A percentile compares a stretch with the other conserved stretches of the same genome.
Evolutionary conservation across 2,113 vertebrate species (phyloP).

Genomic region (Centropus bengalensis): DNA sequence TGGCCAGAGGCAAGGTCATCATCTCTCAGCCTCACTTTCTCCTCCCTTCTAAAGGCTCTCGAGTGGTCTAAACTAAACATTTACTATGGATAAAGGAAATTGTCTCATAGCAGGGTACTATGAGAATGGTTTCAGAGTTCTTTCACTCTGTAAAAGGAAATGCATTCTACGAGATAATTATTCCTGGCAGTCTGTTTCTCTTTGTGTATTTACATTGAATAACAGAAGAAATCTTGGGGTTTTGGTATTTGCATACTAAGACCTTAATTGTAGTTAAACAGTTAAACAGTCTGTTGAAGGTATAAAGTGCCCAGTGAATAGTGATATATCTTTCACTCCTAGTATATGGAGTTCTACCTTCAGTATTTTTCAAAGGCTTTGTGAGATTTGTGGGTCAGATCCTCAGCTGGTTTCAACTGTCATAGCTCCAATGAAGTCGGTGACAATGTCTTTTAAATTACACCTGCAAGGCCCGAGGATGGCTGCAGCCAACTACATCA

Average conservation of each 20-base stretch:
- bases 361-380: conserved; percentile 10
- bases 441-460: conserved; percentile 25
- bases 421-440: not conserved
- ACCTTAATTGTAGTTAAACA: not conserved
- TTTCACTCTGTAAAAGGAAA: not conserved
- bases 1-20: not conserved
- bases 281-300: not conserved
- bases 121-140: not conserved
- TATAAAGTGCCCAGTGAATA: not conserved
- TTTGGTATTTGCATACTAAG: not conserved
- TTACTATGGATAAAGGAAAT: not conserved
- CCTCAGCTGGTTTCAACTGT: conserved; percentile 17
- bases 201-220: not conserved
- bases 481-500: not conserved
- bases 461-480: not conserved
- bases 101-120: not conserved
- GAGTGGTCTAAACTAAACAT: not conserved
- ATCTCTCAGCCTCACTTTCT: not conserved
- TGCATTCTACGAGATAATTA: not conserved
- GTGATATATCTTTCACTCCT: not conserved
- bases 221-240: not conserved
- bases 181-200: not conserved
- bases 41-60: not conserved
- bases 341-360: not conserved
- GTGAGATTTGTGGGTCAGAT: not conserved